These are phyloP conservation scores for Melanerpes aurifrons DNA, from an alignment of 2,113 vertebrate species.

Conservation along the genomic window DNA sequence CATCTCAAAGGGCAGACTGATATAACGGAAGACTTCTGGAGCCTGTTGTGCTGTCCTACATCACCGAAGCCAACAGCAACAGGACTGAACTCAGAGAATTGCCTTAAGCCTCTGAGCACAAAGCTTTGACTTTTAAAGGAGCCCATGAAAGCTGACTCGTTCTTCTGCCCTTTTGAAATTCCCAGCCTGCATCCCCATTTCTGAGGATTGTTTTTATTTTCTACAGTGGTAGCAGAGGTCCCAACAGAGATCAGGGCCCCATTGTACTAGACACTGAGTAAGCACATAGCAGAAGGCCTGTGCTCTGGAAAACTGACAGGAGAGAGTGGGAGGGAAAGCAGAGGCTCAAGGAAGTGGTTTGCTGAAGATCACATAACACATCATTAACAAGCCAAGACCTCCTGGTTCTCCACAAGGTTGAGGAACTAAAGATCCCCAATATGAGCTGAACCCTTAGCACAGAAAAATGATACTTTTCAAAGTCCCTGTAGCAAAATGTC, in stretches of 20 bases:
- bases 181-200: not conserved
- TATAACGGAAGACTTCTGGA: constrained; percentile 5
- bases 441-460: not conserved
- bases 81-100: not conserved
- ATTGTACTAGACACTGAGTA: not conserved
- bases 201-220: constrained; percentile 12
- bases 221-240: not conserved
- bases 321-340: not conserved
- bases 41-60: constrained; percentile 13
- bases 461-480: not conserved
- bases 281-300: not conserved
- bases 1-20: constrained; percentile 28
- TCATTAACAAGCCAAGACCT: not conserved
- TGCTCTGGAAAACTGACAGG: not conserved
- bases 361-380: constrained; percentile 28
- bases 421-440: not conserved
- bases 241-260: not conserved
- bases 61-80: constrained; percentile 26
- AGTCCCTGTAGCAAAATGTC: not conserved
- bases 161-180: constrained; percentile 7
- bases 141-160: not conserved
- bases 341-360: not conserved
- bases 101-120: not conserved
- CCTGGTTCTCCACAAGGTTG: not conserved
- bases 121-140: not conserved